These are phyloP conservation scores for Hestina assimilis DNA, from an alignment of 1,140 invertebrate species.

Conservation along the genomic window DNA sequence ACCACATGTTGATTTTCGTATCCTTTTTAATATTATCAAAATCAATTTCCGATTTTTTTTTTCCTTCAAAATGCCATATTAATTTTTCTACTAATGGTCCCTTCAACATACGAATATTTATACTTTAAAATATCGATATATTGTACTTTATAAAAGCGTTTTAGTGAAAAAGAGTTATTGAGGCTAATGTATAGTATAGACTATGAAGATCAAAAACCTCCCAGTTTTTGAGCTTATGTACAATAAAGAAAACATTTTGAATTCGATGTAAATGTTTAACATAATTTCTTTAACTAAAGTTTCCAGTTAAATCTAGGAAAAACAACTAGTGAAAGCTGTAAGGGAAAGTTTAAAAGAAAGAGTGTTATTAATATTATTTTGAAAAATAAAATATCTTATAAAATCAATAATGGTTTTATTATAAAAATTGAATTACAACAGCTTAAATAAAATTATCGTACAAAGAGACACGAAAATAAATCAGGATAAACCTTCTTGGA, in stretches of 20 bases:
- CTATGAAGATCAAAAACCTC: too few relatives aligned
- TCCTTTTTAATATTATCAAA: slow-evolving; percentile 78
- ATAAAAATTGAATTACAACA: slow-evolving; percentile 9
- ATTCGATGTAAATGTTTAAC: too few relatives aligned
- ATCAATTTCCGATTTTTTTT: too few relatives aligned
- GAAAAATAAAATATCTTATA: slow-evolving; percentile 2
- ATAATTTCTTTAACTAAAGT: slow-evolving; percentile 4
- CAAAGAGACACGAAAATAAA: neutral
- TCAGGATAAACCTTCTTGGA: neutral
- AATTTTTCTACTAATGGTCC: too few relatives aligned
- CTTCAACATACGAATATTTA: too few relatives aligned
- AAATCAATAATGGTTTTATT: slow-evolving; percentile 13
- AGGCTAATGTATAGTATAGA: too few relatives aligned
- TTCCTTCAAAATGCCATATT: too few relatives aligned
- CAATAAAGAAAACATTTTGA: too few relatives aligned
- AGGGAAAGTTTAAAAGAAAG: neutral
- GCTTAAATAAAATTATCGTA: slow-evolving; percentile 8
- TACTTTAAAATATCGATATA: too few relatives aligned
- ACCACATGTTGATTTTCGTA: slow-evolving; percentile 91
- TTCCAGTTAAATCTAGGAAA: slow-evolving; percentile 17
- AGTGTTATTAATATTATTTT: neutral
- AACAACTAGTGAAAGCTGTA: neutral
- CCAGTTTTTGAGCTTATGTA: too few relatives aligned
- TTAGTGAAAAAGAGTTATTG: too few relatives aligned
- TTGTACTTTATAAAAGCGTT: too few relatives aligned